Evolutionary conservation across 2,113 vertebrate species (phyloP), one percentile per base, ranked within the genome.

Genomic region (Chionis minor): DNA sequence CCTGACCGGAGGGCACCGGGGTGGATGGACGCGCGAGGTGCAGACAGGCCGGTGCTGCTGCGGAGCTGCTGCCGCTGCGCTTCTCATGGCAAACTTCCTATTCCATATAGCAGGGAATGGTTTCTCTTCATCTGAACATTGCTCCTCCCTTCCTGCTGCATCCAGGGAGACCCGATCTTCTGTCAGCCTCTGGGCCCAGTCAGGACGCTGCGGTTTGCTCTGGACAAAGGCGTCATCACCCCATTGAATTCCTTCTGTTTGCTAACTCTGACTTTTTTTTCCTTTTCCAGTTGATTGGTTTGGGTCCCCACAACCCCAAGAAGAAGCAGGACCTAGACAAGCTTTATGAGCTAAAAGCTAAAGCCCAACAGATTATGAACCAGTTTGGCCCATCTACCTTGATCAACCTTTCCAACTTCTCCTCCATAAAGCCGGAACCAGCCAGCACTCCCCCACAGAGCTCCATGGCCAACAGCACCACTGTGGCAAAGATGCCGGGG

Each of bases 391-490:
- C 98, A 52, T 98, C 98, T 89, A 97, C 98, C 77, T 96, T 99
- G 93, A 98, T 99, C 97, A 99, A 98, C 96, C 97, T 99, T 77
- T 98, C 98, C 97, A 98, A 96, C 96, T 99, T 98, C 92, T 98
- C 98, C 92, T 98, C 97, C 1, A 95, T 98, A 92, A 99, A 99
- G 93, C 97, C 98, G 0, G 98, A 98, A 82, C 98, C 98, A 62
- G 97, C 98, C 77, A 98, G 97, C 89, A 98, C 98, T 12, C 98
- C 98, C 26, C 97, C 98, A 1, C 97, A 98, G 90, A 98, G 98
- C 97, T 98, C 98, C 96, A 99, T 99, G 99, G 99, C 99, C 70
- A 99, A 99, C 96, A 99, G 98, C 97, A 99, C 98, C 38, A 72
- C 98, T 0, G 98, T 99, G 92, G 97, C 98, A 5, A 98, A 98